Evolutionary conservation across 2,113 vertebrate species (phyloP).

Genomic region (Pipa parva): DNA sequence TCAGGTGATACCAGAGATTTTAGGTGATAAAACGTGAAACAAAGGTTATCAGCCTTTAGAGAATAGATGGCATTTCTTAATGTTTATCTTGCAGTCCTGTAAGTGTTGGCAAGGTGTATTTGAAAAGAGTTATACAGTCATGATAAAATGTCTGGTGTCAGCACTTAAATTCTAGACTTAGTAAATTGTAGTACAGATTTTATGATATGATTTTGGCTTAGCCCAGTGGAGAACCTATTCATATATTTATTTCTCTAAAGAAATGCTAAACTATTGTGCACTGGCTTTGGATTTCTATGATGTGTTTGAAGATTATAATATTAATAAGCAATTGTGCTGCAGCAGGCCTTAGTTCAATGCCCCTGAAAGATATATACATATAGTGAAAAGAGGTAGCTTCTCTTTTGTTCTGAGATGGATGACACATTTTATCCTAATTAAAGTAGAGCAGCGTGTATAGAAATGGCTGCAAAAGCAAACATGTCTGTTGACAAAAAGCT

Average conservation of each 20-base stretch:
- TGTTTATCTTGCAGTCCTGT: no score
- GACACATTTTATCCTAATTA: slow-evolving; percentile 76
- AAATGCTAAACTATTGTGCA: not conserved
- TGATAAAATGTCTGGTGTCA: no score
- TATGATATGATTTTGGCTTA: not conserved
- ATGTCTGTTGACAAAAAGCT: slow-evolving; percentile 83
- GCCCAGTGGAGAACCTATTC: not conserved
- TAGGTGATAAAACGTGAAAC: no score
- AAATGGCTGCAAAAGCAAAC: slow-evolving; percentile 80
- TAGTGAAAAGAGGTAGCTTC: slow-evolving; percentile 44
- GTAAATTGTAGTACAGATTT: not conserved
- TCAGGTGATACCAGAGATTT: no score
- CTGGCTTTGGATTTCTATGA: not conserved
- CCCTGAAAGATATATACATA: slow-evolving; percentile 14
- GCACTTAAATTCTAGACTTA: not conserved
- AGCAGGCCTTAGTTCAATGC: slow-evolving; percentile 2
- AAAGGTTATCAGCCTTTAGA: no score
- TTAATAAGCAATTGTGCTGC: not conserved
- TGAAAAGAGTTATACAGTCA: no score
- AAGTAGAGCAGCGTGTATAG: slow-evolving; percentile 72
- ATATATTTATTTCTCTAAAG: not conserved
- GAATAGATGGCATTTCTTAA: no score
- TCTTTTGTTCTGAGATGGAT: slow-evolving; percentile 65
- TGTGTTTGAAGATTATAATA: slow-evolving; percentile 7
- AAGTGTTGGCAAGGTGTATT: no score